These are phyloP conservation scores for Romanogobio albipinnatus DNA, from an alignment of 2,113 vertebrate genomes.

Conservation along the genomic window DNA sequence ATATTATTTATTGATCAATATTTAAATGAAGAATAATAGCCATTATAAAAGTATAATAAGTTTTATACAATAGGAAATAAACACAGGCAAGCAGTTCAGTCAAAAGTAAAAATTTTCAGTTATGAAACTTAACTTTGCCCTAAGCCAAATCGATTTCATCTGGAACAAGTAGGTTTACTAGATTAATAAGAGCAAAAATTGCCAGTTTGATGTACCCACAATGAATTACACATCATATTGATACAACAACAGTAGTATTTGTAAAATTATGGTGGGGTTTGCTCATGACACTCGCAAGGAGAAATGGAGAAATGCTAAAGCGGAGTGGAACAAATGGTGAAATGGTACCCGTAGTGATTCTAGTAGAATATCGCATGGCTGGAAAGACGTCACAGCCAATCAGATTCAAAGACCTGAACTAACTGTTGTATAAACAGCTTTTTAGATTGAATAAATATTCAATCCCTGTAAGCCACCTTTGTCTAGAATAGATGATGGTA, in stretches of 20 bases:
- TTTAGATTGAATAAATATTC: background rate
- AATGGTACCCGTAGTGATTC: background rate
- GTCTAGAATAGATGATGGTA: background rate
- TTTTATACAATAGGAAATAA: too few species aligned
- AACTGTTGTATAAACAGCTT: background rate
- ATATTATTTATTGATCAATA: too few species aligned
- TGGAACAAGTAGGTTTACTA: too few species aligned
- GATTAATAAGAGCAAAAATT: too few species aligned
- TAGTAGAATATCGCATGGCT: background rate
- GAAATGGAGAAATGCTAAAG: background rate
- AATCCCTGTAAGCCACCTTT: slow-evolving; percentile 3
- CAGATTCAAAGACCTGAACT: background rate
- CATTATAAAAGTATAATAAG: too few species aligned
- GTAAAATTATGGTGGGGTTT: background rate
- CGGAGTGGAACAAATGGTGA: background rate
- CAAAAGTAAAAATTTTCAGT: too few species aligned
- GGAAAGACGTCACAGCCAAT: background rate
- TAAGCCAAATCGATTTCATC: too few species aligned
- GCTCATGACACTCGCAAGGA: background rate
- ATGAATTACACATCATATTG: too few species aligned
- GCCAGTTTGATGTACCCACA: too few species aligned
- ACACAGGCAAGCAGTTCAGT: too few species aligned
- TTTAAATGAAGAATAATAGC: too few species aligned
- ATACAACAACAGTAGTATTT: background rate
- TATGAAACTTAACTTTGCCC: too few species aligned